Percentiles rank a stretch among this genome's conserved stretches.
Evolutionary conservation across 2,888 invertebrate species (phyloP).

Genomic region (Sepiola atlantica): DNA sequence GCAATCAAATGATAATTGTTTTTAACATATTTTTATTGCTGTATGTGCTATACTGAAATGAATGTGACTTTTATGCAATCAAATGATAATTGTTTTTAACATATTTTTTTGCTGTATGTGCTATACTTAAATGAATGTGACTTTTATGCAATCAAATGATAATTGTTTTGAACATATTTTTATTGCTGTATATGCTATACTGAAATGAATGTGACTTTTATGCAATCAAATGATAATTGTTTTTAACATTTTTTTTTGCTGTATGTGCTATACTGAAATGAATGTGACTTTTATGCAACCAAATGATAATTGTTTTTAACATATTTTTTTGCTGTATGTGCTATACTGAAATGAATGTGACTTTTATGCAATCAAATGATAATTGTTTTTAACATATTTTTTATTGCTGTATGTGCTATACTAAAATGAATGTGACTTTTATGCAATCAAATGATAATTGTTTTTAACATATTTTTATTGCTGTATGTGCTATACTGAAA

Average conservation of each 20-base stretch:
- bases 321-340: not conserved
- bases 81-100: not conserved
- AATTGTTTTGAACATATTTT: not conserved
- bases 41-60: not conserved
- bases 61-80: not conserved
- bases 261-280: not conserved
- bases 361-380: not conserved
- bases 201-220: not conserved
- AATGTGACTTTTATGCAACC: rapidly evolving
- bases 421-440: not conserved
- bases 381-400: not conserved
- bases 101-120: not conserved
- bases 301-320: not conserved
- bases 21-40: not conserved
- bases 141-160: not conserved
- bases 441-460: not conserved
- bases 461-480: not conserved
- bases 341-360: not conserved
- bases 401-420: not conserved
- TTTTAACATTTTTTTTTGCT: not conserved
- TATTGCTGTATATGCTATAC: not conserved
- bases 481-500: not conserved
- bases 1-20: not conserved
- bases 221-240: not conserved
- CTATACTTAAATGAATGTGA: not conserved